Conservation (phyloP, 2,888 invertebrate species). For the Caenorhabditis sp. region DNA sequence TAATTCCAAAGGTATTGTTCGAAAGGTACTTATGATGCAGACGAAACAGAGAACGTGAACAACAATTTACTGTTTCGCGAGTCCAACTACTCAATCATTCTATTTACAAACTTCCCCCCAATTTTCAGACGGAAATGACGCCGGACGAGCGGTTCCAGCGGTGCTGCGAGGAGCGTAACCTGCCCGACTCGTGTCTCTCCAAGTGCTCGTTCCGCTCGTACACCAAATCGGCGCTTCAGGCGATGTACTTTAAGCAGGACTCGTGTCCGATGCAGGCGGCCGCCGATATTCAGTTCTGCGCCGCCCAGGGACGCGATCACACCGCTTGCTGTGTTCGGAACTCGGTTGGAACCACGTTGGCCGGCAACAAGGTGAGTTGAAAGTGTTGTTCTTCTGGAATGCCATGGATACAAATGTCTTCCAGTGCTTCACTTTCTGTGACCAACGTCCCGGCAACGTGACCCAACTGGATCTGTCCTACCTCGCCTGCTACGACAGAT, state of each 20-base stretch:
- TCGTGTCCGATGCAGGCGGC: conserved; percentile 78
- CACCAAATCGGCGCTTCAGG: conserved; percentile 74
- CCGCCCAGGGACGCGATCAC: conserved; percentile 71
- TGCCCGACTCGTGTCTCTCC: conserved; percentile 75
- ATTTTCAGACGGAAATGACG: conserved; percentile 46
- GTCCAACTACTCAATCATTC: too few relatives aligned
- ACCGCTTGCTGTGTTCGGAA: conserved; percentile 68
- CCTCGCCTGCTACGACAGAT: conserved; percentile 69
- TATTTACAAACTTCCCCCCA: too few relatives aligned
- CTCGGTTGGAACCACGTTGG: conserved; percentile 70
- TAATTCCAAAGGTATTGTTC: too few relatives aligned
- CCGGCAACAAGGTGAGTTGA: conserved; percentile 60
- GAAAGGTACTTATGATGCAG: too few relatives aligned
- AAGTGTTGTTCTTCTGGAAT: too few relatives aligned
- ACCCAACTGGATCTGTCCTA: conserved; percentile 72
- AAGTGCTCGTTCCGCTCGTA: conserved; percentile 76
- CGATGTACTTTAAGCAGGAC: conserved; percentile 78
- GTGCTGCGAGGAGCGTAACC: conserved; percentile 76
- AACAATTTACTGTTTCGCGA: too few relatives aligned
- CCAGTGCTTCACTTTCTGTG: conserved; percentile 72
- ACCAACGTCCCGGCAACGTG: conserved; percentile 73
- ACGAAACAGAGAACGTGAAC: too few relatives aligned
- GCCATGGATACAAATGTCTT: too few relatives aligned
- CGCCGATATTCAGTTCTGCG: conserved; percentile 77
- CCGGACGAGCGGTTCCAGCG: conserved; percentile 77